Base-by-base conservation (phyloP, 2,888 invertebrate genomes). In the Agrochola lychnidis region DNA sequence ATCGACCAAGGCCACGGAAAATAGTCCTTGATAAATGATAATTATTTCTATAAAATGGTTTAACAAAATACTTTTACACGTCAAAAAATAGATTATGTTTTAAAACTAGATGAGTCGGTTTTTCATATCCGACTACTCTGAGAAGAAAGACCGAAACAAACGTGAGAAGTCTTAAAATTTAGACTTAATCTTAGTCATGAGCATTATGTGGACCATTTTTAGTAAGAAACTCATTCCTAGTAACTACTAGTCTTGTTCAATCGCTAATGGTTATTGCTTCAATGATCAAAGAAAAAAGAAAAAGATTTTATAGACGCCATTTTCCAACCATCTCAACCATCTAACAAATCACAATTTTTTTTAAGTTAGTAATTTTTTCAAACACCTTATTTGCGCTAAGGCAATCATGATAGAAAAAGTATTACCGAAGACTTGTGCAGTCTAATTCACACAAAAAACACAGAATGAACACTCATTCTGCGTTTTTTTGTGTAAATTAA, bases 401-500 rank as follows among this genome's bases (percentile, higher is more conserved):
- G 36, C 6, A 40, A 25, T 48, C 22, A 25, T 6, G n/a, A 19
- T 40, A 22, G 22, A 59, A 73, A 9, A 72, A n/a, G 16, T 57
- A 40, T 6, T 14, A 30, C 10, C 22, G 22, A 22, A 40, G 30
- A 40, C 14, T 45, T 45, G 45, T 45, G 45, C 45, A 45, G 45
- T 14, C 45, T 14, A 45, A 45, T 45, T 45, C 45, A 45, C 45
- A 45, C 14, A 45, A 45, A 45, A 45, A 45, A 9, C 45, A 0
- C 45, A 45, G 45, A 45, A 45, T 14, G 45, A 14, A 4, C 14
- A 14, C 0, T 53, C 42, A 64, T 10, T 56, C 22, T 12, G 25
- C 12, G 4, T n/a, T n/a, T 16, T 70, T 78, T 76, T 78, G 25
- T 77, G 4, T 22, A 2, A 62, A 70, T 62, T 40, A 48, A 16